Percentiles rank a stretch among this genome's conserved stretches.
Evolutionary conservation across 2,113 vertebrate genomes (phyloP).

Genomic region (Steatornis caripensis): DNA sequence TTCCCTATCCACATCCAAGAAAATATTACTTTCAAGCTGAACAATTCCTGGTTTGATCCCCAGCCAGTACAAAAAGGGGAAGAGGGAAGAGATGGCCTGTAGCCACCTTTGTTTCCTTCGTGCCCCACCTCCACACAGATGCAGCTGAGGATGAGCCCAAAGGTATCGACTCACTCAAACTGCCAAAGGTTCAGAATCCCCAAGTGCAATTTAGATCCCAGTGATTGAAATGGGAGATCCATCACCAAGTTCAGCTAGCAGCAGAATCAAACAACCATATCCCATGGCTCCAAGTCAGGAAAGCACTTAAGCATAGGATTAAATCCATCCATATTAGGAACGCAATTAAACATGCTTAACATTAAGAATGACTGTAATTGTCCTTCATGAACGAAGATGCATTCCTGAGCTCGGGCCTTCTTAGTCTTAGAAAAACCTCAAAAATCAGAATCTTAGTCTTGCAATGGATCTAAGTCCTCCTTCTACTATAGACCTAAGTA

Average conservation of each 20-base stretch:
- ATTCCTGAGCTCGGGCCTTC: not conserved
- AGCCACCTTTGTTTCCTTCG: not conserved
- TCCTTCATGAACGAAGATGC: not conserved
- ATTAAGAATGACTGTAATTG: not conserved
- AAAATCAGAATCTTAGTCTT: constrained; percentile 5
- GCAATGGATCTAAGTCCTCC: not conserved
- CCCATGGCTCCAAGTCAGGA: not conserved
- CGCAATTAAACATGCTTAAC: constrained; percentile 20
- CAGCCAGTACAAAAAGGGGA: not conserved
- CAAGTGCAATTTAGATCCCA: not conserved
- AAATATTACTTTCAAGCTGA: not conserved
- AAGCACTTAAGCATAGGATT: not conserved
- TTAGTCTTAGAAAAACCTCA: not conserved
- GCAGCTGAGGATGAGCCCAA: not conserved
- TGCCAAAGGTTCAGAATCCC: not conserved
- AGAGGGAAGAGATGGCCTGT: not conserved
- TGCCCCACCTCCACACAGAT: not conserved
- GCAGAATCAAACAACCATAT: not conserved
- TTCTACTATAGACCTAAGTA: constrained; percentile 27
- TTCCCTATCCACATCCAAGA: not conserved
- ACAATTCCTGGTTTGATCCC: not conserved
- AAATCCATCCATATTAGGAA: constrained; percentile 10
- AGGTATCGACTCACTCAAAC: not conserved
- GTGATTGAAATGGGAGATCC: not conserved
- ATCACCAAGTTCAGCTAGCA: not conserved